A percentile compares a stretch with the other conserved stretches of the same genome.
phyloP scores from a whole-genome alignment of 2,888 invertebrate genomes.

The Zelleria hepariella region DNA sequence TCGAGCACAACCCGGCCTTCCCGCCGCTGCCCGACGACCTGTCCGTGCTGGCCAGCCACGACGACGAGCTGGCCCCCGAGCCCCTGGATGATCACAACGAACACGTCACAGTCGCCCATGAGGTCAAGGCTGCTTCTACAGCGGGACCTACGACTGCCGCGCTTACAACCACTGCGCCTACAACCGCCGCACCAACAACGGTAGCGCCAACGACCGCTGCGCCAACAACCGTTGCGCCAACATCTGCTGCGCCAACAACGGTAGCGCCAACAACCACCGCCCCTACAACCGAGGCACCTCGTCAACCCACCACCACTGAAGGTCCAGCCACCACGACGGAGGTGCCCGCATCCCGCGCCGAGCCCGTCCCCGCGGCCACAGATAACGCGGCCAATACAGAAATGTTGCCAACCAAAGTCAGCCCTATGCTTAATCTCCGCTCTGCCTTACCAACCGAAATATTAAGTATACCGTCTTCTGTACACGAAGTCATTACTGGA shows the following conservation, averaged over 20 bases:
- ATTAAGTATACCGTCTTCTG: constrained; percentile 34
- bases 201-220: constrained; percentile 11
- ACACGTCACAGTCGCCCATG: constrained; percentile 22
- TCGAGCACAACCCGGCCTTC: constrained; percentile 61
- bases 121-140: constrained; percentile 24
- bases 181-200: constrained; percentile 22
- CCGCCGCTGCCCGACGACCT: constrained; percentile 62
- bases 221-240: constrained; percentile 14
- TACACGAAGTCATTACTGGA: constrained; percentile 35
- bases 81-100: constrained; percentile 37
- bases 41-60: constrained; percentile 49
- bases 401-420: constrained; percentile 23
- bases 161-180: constrained; percentile 4
- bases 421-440: constrained; percentile 45
- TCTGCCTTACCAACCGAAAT: constrained; percentile 55
- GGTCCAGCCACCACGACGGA: constrained; percentile 22
- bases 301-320: constrained; percentile 21
- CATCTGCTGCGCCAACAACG: constrained; percentile 19
- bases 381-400: background rate
- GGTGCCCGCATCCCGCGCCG: background rate
- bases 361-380: background rate
- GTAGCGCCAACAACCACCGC: constrained; percentile 23
- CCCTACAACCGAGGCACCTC: constrained; percentile 15
- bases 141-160: constrained; percentile 22
- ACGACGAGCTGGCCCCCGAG: constrained; percentile 51